Evolutionary conservation across 2,888 invertebrate species (phyloP), one percentile per base, ranked within the genome.

Genomic region (Bhutanitis thaidina): DNA sequence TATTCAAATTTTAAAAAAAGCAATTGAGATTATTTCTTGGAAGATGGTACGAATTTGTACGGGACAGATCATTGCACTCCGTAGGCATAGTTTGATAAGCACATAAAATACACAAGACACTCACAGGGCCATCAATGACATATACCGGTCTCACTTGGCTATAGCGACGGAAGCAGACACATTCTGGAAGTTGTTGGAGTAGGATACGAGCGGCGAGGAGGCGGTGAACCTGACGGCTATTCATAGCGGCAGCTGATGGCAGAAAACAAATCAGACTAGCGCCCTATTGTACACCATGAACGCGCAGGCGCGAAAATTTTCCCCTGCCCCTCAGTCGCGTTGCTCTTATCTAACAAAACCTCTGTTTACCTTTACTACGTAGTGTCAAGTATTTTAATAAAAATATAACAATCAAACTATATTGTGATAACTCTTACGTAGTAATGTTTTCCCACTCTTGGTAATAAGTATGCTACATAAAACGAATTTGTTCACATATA

Each of bases 91-190:
- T 40, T 37, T 16, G 25, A 15, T 1, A 20, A 16, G 15, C 32
- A 38, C 16, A 10, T 13, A 38, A 45, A 81, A 83, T 59, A 65
- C 54, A 64, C 54, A 51, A 57, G 77, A 79, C 82, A 88, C 88
- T 88, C 79, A 89, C 88, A 63, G 72, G 69, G 60, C 72, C 69
- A 54, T 76, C 71, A 74, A 88, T 85, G 53, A 83, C 64, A 77
- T 88, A 88, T 69, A 80, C 77, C 63, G 89, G 88, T 70, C 83
- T 80, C 71, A 82, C 87, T 85, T 87, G 89, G 63, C 89, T 88
- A 62, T 88, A 89, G 32, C 62, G 70, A 25, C 84, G 74, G 58
- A 61, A 65, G 66, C 79, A 77, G 60, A 64, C 56, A 62, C 82
- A 80, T 52, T 64, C 52, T n/a, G 69, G 48, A 29, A 71, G 62